phyloP scores from a whole-genome alignment of 2,888 invertebrate genomes.

The Coleophora deauratella region DNA sequence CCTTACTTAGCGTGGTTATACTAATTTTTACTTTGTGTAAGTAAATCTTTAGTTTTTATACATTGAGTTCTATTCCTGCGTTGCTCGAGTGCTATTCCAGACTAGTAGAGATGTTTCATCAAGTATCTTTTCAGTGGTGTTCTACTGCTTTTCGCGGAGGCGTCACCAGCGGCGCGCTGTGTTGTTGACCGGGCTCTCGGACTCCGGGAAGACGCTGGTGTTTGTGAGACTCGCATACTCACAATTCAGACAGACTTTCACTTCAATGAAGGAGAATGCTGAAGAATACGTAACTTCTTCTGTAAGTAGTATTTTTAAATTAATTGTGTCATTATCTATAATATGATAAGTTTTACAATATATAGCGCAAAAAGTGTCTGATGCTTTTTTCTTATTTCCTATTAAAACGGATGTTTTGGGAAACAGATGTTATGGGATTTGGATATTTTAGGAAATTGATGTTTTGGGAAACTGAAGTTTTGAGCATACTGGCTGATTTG shows the following conservation, averaged over 20 bases:
- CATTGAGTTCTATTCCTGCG: too few species aligned
- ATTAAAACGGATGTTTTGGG: too few species aligned
- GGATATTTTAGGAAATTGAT: too few species aligned
- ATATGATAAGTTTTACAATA: too few species aligned
- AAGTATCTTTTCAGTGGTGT: conserved; percentile 77
- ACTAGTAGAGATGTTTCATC: too few species aligned
- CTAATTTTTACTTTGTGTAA: conserved; percentile 57
- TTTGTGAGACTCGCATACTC: conserved; percentile 85
- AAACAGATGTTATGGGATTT: too few species aligned
- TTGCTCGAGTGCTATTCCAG: too few species aligned
- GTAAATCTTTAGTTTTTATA: conserved; percentile 21
- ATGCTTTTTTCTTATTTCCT: too few species aligned
- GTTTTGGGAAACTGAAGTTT: too few species aligned
- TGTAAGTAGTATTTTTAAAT: conserved; percentile 76
- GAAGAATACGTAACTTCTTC: conserved; percentile 78
- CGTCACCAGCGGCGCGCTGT: conserved; percentile 77
- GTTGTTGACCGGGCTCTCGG: conserved; percentile 87
- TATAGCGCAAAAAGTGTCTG: too few species aligned
- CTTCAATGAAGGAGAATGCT: conserved; percentile 91
- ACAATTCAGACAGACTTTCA: conserved; percentile 84
- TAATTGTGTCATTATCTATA: too few species aligned
- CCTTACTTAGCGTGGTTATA: conserved; percentile 57
- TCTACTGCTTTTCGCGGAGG: conserved; percentile 75
- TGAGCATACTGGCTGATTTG: too few species aligned
- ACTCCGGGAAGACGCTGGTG: conserved; percentile 92